Conservation (phyloP, 2,888 invertebrate genomes). For the Zygogramma bicolorata region DNA sequence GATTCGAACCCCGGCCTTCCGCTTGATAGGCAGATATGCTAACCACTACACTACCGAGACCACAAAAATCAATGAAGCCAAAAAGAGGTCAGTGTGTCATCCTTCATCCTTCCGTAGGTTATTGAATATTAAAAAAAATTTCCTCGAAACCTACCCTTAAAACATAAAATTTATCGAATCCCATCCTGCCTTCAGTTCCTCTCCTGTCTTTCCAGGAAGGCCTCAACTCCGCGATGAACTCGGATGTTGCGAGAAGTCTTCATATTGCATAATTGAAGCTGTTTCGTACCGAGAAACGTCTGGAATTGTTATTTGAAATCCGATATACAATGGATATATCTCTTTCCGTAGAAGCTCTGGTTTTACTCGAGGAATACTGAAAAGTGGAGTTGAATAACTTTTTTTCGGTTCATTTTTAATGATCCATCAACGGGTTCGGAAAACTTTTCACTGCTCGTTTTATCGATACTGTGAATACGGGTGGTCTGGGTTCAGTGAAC, state of each 20-base stretch:
- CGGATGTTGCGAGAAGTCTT: constrained; percentile 25
- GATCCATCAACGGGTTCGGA: neutral
- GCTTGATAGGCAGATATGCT: too few relatives aligned
- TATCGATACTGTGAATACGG: neutral
- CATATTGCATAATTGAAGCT: constrained; percentile 28
- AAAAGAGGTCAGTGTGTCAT: too few relatives aligned
- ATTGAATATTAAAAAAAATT: too few relatives aligned
- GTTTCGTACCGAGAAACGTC: constrained; percentile 13
- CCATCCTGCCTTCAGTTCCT: neutral
- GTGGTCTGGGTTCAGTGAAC: too few relatives aligned
- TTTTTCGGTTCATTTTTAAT: neutral
- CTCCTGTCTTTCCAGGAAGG: neutral
- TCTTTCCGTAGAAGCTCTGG: neutral
- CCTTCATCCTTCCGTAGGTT: too few relatives aligned
- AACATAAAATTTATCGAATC: too few relatives aligned
- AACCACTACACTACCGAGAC: too few relatives aligned
- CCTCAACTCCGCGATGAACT: neutral
- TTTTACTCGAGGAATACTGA: neutral
- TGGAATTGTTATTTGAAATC: constrained; percentile 23
- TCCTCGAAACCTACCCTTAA: too few relatives aligned
- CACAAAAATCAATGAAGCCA: too few relatives aligned
- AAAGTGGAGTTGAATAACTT: neutral
- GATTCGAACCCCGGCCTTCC: too few relatives aligned
- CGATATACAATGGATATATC: constrained; percentile 14
- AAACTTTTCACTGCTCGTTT: neutral